These are phyloP conservation scores for Stigmatopora argus DNA, from an alignment of 2,113 vertebrate genomes.

Conservation along the genomic window DNA sequence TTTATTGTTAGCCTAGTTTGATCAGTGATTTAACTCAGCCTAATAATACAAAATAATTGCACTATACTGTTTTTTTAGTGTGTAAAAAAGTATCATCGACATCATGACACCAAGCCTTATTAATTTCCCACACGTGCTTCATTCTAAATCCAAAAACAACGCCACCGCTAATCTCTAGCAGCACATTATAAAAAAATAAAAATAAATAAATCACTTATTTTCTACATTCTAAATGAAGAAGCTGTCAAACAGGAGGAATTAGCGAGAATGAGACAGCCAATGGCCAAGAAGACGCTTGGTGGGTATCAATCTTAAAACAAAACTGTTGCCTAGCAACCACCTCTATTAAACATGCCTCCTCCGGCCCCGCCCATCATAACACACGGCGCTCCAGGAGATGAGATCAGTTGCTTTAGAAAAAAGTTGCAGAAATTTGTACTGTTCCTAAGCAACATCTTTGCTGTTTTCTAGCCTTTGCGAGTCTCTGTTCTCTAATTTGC, in stretches of 20 bases:
- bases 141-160: not conserved
- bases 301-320: constrained; percentile 25
- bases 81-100: too few relatives aligned
- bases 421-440: constrained; percentile 64
- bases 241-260: not conserved
- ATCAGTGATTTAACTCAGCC: too few relatives aligned
- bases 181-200: not conserved
- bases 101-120: too few relatives aligned
- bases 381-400: constrained; percentile 40
- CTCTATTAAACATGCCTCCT: constrained; percentile 55
- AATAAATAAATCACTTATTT: not conserved
- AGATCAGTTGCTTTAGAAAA: constrained; percentile 61
- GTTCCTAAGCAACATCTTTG: constrained; percentile 69
- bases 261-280: not conserved
- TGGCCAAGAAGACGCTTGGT: constrained; percentile 49
- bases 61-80: too few relatives aligned
- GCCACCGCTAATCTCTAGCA: not conserved
- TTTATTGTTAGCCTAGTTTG: too few relatives aligned
- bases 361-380: constrained; percentile 8
- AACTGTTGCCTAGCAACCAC: constrained; percentile 68
- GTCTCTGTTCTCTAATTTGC: constrained; percentile 14
- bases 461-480: constrained; percentile 38
- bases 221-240: not conserved
- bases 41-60: too few relatives aligned
- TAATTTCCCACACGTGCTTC: not conserved